Conservation (phyloP, 2,888 invertebrate species). For the Leucophenga montana region DNA sequence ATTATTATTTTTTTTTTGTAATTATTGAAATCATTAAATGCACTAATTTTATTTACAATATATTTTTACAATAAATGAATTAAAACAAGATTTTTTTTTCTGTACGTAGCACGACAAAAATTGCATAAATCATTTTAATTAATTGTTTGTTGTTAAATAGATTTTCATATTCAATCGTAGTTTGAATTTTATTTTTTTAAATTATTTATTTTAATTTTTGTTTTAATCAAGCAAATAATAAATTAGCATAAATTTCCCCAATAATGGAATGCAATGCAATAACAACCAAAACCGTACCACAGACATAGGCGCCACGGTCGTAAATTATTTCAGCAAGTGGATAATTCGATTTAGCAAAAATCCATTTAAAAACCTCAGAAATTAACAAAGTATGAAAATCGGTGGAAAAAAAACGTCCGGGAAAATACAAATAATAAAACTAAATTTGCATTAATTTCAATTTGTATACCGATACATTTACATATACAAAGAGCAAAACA, state of each 20-base stretch:
- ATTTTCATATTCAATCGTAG: conserved; percentile 53
- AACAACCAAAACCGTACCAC: no score
- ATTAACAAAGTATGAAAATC: conserved; percentile 14
- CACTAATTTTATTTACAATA: conserved; percentile 25
- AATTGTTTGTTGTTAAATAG: conserved; percentile 65
- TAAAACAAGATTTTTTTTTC: conserved; percentile 1
- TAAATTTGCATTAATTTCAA: conserved; percentile 39
- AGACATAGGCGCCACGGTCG: conserved; percentile 9
- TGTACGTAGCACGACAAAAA: conserved; percentile 31
- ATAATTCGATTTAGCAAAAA: conserved; percentile 45
- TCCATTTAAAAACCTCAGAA: conserved; percentile 28
- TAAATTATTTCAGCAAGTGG: conserved; percentile 43
- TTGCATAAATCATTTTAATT: conserved; percentile 63
- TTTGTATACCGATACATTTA: conserved; percentile 28
- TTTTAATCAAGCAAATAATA: conserved; percentile 56
- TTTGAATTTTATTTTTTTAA: conserved; percentile 19
- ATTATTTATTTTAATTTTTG: conserved; percentile 44
- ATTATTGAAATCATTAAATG: conserved; percentile 19
- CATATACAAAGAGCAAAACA: background rate
- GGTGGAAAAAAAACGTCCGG: background rate
- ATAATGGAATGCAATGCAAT: conserved; percentile 21
- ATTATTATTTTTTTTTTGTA: background rate
- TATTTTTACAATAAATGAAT: conserved; percentile 16
- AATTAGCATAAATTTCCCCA: conserved; percentile 55
- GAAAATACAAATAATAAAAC: conserved; percentile 22